Evolutionary conservation across 2,113 vertebrate species (phyloP), one percentile per base, ranked within the genome.

Genomic region (Pelecanus crispus): DNA sequence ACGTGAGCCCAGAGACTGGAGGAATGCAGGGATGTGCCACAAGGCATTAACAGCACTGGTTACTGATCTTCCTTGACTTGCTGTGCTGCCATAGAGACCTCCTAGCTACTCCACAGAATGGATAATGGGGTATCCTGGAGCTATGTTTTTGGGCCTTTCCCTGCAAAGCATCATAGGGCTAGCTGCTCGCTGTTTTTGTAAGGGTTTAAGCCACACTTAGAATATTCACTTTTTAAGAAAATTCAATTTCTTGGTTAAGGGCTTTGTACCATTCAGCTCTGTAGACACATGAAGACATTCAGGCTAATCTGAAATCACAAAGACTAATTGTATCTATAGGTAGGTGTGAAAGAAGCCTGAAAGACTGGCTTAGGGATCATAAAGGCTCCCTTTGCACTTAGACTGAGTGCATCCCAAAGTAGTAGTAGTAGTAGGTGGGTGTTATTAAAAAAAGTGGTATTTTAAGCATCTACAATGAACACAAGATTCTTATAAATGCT

Each of bases 381-480:
- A 86, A 67, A 95, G 65, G 31, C 40, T 95, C 40, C 66, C 34
- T 86, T 91, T 56, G 20, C 83, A 38, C 56, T 94, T 61, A 84
- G 45, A 79, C 56, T 42, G 53, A 81, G 34, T 6, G 2, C 17
- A 49, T 94, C 78, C 42, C 68, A 45, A 95, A 81, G 47, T 25
- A 87, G 47, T 92, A 81, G 34, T 94, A 81, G 47, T 25, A 87
- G 47, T 92, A 81, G 34, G 68, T 71, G 56, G 80, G 34, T 94
- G 53, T 87, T 86, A 95, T 59, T 95, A 74, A 88, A 91, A 91
- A 65, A 79, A 56, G 20, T 63, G 45, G 8, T 92, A 86, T 94
- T 96, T 96, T 84, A 91, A 91, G 86, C 22, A 11, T 45, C 83
- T 81, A 0, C 74, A 61, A 70, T 93, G 82, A 91, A 45, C 49